These are phyloP conservation scores for Helicolenus hilgendorfi DNA, from an alignment of 2,797 vertebrate genomes.

Conservation along the genomic window DNA sequence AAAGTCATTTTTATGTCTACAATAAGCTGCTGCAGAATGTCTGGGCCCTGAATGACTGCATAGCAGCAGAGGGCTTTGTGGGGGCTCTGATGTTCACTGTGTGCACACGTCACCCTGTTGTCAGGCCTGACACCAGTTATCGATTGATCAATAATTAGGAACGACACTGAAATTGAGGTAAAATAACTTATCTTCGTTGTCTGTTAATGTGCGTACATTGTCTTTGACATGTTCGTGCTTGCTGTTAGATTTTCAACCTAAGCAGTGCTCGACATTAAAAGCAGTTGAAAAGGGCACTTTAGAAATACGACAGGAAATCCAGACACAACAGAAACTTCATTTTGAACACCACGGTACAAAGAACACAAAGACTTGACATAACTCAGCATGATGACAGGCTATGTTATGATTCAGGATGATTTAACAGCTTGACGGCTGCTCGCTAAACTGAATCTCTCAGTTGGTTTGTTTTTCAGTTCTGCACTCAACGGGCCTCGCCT, in stretches of 20 bases:
- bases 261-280: neutral
- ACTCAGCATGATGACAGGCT: neutral
- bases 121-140: neutral
- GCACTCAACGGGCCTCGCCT: neutral
- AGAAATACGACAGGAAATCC: neutral
- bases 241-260: neutral
- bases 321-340: neutral
- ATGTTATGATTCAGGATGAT: neutral
- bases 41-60: neutral
- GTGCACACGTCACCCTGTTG: neutral
- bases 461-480: neutral
- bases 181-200: too few species aligned
- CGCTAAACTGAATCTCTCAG: neutral
- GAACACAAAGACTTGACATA: neutral
- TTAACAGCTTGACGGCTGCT: neutral
- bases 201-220: neutral
- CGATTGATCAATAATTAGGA: constrained; percentile 20
- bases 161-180: neutral
- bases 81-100: neutral
- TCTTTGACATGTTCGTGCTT: neutral
- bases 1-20: constrained; percentile 7
- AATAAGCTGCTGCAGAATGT: neutral
- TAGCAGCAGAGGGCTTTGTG: constrained; percentile 1
- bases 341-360: neutral
- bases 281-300: neutral